Percentiles rank a stretch among this genome's conserved stretches.
Evolutionary conservation across 2,797 vertebrate genomes (phyloP).

Genomic region (Artibeus jamaicensis): DNA sequence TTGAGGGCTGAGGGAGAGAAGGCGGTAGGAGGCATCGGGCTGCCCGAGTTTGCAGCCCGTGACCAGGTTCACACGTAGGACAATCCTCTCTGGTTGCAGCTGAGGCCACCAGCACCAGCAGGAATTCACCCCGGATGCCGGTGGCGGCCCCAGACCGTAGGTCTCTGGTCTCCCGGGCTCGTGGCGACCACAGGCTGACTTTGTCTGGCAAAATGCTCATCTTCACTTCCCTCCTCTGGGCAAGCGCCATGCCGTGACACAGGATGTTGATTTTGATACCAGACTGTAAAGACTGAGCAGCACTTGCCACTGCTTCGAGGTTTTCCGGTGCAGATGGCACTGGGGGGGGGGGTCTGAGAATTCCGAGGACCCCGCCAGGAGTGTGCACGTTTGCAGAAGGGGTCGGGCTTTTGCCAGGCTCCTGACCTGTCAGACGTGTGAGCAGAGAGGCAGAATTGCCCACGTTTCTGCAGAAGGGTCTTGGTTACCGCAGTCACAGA

Average conservation of each 20-base stretch:
- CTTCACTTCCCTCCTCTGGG: background rate
- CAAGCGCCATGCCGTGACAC: background rate
- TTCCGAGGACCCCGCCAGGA: background rate
- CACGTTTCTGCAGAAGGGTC: background rate
- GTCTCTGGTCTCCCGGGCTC: fast-evolving
- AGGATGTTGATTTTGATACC: background rate
- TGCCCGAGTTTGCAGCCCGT: background rate
- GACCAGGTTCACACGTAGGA: fast-evolving
- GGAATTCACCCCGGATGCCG: fast-evolving
- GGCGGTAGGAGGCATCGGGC: background rate
- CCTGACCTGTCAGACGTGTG: fast-evolving
- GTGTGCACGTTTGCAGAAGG: background rate
- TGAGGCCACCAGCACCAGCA: fast-evolving
- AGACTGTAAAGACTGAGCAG: background rate
- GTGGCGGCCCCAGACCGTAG: fast-evolving
- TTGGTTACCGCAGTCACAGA: no score
- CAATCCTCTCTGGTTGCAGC: background rate
- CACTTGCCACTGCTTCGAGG: background rate
- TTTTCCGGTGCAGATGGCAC: background rate
- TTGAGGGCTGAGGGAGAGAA: background rate
- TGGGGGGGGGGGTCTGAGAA: background rate
- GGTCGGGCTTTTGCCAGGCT: background rate
- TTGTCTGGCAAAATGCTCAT: fast-evolving
- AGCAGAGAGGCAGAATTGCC: background rate
- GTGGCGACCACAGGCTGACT: background rate